Conservation (phyloP, 2,113 vertebrate genomes). For the Eidolon helvum region DNA sequence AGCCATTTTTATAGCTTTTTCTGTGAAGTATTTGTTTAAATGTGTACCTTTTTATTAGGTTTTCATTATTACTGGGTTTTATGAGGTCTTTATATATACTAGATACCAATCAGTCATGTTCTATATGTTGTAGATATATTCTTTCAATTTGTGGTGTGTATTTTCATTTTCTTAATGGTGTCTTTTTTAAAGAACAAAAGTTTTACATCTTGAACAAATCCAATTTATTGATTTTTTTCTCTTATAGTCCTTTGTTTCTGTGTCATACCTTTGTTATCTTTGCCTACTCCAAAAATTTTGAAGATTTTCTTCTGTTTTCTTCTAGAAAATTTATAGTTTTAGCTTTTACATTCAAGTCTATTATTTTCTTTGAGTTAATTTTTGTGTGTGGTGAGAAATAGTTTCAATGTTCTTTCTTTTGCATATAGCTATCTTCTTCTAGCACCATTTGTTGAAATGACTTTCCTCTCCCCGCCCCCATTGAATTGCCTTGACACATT, state of each 20-base stretch:
- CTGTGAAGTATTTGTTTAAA: background rate
- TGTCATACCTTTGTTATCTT: background rate
- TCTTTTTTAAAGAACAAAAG: background rate
- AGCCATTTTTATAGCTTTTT: background rate
- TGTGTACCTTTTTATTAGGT: background rate
- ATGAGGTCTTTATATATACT: background rate
- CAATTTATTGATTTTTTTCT: background rate
- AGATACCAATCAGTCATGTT: background rate
- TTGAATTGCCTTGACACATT: background rate
- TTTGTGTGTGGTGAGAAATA: background rate
- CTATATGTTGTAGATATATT: background rate
- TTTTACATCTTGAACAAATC: conserved; percentile 14
- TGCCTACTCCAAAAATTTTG: background rate
- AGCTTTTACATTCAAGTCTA: background rate
- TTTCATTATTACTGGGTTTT: background rate
- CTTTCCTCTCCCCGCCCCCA: background rate
- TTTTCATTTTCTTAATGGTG: background rate
- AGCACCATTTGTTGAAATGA: background rate
- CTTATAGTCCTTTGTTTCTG: background rate
- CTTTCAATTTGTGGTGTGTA: background rate
- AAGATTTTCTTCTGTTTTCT: background rate
- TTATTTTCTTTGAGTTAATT: background rate
- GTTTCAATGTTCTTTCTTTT: background rate
- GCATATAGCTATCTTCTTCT: background rate
- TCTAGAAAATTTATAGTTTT: background rate